Percentiles rank a stretch among this genome's conserved stretches.
Conservation (phyloP, 2,113 vertebrate species). For the Tyto alba region DNA sequence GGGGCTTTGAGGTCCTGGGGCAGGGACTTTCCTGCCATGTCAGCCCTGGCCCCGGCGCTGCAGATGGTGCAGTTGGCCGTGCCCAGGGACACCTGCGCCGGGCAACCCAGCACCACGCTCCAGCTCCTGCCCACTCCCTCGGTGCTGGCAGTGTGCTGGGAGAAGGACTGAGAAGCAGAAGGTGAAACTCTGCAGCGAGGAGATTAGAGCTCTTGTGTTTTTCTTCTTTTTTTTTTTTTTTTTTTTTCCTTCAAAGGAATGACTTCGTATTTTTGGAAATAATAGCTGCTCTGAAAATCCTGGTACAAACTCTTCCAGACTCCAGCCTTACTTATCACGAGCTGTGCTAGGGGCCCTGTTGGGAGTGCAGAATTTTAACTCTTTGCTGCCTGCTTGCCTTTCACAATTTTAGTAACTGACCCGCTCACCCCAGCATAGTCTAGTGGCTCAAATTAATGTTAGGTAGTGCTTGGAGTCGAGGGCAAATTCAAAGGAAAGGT, state of each 20-base stretch:
- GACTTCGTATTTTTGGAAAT: constrained; percentile 53
- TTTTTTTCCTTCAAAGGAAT: constrained; percentile 16
- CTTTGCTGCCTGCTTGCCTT: not conserved
- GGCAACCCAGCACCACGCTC: not conserved
- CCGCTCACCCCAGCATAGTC: not conserved
- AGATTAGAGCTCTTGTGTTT: constrained; percentile 52
- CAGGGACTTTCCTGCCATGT: not conserved
- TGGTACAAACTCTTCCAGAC: constrained; percentile 37
- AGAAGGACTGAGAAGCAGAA: not conserved
- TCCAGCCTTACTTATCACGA: not conserved
- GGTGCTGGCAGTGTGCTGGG: not conserved
- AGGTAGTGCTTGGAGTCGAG: not conserved
- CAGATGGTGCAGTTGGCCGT: fast-evolving
- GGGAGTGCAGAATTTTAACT: constrained; percentile 20
- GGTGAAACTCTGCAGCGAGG: constrained; percentile 50
- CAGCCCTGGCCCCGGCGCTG: not conserved
- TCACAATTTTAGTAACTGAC: not conserved
- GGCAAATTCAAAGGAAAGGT: not conserved
- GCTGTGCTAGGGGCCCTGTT: not conserved
- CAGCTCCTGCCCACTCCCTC: not conserved
- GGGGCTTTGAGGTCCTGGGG: fast-evolving
- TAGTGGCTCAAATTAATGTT: not conserved
- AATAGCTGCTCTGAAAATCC: constrained; percentile 43
- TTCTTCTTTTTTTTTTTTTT: not conserved
- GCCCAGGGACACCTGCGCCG: no score